These are phyloP conservation scores for Ammospiza maritima DNA, from an alignment of 2,797 vertebrate species.

Conservation along the genomic window DNA sequence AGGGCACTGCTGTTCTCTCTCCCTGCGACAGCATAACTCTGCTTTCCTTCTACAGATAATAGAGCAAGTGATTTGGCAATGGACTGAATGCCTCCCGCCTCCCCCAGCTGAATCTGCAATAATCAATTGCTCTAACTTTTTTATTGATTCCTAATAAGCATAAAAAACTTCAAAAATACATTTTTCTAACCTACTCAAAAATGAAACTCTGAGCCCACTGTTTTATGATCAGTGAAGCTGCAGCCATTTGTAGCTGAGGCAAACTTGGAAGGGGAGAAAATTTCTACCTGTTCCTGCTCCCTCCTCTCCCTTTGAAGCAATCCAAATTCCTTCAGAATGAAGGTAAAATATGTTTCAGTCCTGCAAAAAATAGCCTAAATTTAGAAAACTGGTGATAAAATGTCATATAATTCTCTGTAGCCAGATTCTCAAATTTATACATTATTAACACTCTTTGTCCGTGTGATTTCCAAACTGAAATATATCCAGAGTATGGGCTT, in stretches of 20 bases:
- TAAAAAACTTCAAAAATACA: not conserved
- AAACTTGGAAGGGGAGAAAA: not conserved
- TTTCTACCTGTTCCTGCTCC: not conserved
- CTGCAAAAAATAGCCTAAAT: not conserved
- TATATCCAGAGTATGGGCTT: not conserved
- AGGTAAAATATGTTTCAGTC: not conserved
- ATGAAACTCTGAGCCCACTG: not conserved
- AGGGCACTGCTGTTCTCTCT: not conserved
- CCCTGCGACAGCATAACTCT: not conserved
- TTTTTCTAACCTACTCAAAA: not conserved
- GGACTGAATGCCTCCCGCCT: rapidly evolving
- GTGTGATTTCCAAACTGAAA: not conserved
- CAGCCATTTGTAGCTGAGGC: not conserved
- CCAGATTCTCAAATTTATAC: not conserved
- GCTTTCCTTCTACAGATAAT: not conserved
- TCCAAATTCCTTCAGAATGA: not conserved
- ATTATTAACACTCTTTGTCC: conserved; percentile 24
- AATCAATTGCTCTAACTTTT: not conserved
- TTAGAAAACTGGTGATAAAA: not conserved
- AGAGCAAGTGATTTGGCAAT: not conserved
- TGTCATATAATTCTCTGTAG: not conserved
- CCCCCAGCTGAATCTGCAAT: not conserved
- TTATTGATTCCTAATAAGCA: not conserved
- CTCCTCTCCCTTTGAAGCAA: not conserved
- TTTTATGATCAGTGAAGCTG: not conserved